phyloP scores from a whole-genome alignment of 1,140 invertebrate species.

The Drosophila bocki region DNA sequence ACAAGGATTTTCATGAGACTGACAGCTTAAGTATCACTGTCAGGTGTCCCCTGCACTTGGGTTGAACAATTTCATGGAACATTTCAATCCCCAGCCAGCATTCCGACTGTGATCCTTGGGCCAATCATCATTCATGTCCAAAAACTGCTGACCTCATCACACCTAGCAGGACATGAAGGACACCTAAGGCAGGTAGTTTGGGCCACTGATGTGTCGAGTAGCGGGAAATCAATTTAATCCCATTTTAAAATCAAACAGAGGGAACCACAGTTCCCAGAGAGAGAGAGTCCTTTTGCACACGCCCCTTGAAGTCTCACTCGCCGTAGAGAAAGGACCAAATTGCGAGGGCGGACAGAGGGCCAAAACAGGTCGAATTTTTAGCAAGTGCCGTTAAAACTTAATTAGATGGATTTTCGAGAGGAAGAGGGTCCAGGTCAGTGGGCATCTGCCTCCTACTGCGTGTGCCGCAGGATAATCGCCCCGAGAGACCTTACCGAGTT shows the following conservation, averaged over 20 bases:
- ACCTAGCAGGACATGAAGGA: conserved; percentile 12
- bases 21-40: conserved; percentile 10
- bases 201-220: conserved; percentile 46
- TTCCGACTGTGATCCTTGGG: conserved; percentile 18
- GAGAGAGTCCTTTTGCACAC: conserved; percentile 57
- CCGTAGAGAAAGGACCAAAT: conserved; percentile 13
- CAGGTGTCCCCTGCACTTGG: conserved; percentile 5
- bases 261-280: conserved; percentile 33
- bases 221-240: conserved; percentile 82
- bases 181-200: conserved; percentile 37
- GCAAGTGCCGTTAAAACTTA: conserved; percentile 82
- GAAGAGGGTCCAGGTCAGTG: conserved; percentile 20
- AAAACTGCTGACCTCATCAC: conserved; percentile 71
- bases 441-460: conserved; percentile 66
- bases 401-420: conserved; percentile 73
- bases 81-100: conserved; percentile 58
- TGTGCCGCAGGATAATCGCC: conserved; percentile 70
- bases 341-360: conserved; percentile 4
- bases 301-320: conserved; percentile 46
- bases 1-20: neutral
- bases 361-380: conserved; percentile 52
- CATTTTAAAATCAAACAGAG: conserved; percentile 75
- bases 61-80: conserved; percentile 53
- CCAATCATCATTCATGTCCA: conserved; percentile 48
- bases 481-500: conserved; percentile 54